Evolutionary conservation across 2,888 invertebrate genomes (phyloP).

Genomic region (Neoaliturus tenellus): DNA sequence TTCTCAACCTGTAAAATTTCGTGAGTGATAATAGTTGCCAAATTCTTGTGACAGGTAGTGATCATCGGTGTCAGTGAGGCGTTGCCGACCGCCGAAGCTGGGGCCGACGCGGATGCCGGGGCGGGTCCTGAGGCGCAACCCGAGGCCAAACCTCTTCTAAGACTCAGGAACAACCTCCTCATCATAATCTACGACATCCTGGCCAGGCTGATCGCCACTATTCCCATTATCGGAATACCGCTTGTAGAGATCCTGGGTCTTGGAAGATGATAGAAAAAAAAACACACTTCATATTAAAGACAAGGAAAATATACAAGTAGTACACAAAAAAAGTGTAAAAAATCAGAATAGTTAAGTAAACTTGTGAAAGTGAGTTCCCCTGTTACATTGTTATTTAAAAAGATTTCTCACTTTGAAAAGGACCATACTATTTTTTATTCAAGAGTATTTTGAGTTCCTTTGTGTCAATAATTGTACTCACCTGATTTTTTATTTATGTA

Average conservation of each 20-base stretch:
- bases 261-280: background rate
- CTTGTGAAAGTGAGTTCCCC: too few species aligned
- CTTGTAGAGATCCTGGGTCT: background rate
- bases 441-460: too few species aligned
- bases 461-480: too few species aligned
- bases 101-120: background rate
- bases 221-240: conserved; percentile 5
- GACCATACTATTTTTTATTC: too few species aligned
- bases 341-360: too few species aligned
- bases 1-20: too few species aligned
- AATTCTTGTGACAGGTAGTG: background rate
- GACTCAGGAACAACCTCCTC: background rate
- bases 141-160: background rate
- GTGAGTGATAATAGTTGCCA: too few species aligned
- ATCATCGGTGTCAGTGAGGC: background rate
- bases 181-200: background rate
- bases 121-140: background rate
- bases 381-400: too few species aligned
- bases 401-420: too few species aligned
- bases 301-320: too few species aligned
- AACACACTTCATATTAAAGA: background rate
- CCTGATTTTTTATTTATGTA: background rate
- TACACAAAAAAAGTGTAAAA: too few species aligned
- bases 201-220: background rate
- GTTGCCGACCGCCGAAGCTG: background rate